Conservation (phyloP, 2,113 vertebrate species). For the Neopipo cinnamomea region DNA sequence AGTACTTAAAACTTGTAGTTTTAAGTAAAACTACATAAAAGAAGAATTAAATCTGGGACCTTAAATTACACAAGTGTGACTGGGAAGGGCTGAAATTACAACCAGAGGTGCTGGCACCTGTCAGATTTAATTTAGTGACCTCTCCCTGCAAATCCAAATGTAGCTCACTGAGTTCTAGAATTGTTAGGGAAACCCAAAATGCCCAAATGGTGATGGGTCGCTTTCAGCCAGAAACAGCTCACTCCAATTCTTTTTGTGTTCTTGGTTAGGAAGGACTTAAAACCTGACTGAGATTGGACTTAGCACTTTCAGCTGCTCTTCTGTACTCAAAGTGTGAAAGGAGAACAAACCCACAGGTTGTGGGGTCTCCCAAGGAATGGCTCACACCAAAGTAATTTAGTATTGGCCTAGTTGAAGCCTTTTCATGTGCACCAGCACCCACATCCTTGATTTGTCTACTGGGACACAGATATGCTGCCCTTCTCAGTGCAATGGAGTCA, state of each 20-base stretch:
- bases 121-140: background rate
- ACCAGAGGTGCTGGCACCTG: background rate
- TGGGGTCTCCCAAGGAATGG: accelerated
- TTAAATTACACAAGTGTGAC: background rate
- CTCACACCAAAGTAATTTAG: background rate
- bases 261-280: background rate
- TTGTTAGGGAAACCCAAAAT: background rate
- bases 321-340: background rate
- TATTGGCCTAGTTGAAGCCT: background rate
- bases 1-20: background rate
- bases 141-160: background rate
- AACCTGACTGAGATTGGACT: background rate
- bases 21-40: background rate
- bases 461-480: background rate
- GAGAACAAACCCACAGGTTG: accelerated
- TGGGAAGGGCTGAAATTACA: background rate
- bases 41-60: background rate
- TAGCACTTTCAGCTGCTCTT: background rate
- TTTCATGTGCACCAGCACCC: background rate
- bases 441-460: accelerated
- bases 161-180: background rate
- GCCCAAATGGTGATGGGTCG: background rate
- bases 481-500: background rate
- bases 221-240: background rate
- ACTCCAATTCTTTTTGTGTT: background rate